These are phyloP conservation scores for Thinocorus orbignyianus DNA, from an alignment of 2,113 vertebrate genomes.

Conservation along the genomic window DNA sequence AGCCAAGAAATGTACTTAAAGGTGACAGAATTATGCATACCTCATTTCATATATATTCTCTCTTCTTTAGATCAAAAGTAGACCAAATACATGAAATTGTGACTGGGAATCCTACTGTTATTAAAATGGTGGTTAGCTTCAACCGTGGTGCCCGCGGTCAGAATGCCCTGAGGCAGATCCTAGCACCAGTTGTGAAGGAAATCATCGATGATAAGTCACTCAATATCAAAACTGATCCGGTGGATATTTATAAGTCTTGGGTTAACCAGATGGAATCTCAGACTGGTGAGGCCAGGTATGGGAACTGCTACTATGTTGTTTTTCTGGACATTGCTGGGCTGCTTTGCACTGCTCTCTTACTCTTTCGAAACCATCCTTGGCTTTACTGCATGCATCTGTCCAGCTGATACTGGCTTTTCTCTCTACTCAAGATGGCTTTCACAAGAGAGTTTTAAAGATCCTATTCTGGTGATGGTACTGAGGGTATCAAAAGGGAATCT, in stretches of 20 bases:
- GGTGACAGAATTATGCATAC: not conserved
- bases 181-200: constrained; percentile 95
- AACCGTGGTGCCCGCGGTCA: constrained; percentile 95
- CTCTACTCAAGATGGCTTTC: not conserved
- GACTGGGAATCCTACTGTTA: constrained; percentile 96
- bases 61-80: constrained; percentile 89
- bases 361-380: not conserved
- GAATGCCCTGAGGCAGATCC: constrained; percentile 92
- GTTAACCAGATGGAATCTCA: constrained; percentile 99
- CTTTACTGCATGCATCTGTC: not conserved
- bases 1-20: not conserved
- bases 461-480: not conserved
- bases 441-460: not conserved
- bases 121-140: constrained; percentile 99
- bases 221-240: constrained; percentile 96
- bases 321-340: not conserved
- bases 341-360: not conserved
- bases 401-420: not conserved
- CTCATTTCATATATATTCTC: not conserved
- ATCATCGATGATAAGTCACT: constrained; percentile 96
- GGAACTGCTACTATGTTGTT: not conserved
- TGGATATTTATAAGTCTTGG: constrained; percentile 98
- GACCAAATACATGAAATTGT: constrained; percentile 98
- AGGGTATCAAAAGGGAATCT: not conserved
- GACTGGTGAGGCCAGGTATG: constrained; percentile 94